Percentiles rank a stretch among this genome's conserved stretches.
Conservation (phyloP, 1,140 invertebrate species). For the Papilio polytes region DNA sequence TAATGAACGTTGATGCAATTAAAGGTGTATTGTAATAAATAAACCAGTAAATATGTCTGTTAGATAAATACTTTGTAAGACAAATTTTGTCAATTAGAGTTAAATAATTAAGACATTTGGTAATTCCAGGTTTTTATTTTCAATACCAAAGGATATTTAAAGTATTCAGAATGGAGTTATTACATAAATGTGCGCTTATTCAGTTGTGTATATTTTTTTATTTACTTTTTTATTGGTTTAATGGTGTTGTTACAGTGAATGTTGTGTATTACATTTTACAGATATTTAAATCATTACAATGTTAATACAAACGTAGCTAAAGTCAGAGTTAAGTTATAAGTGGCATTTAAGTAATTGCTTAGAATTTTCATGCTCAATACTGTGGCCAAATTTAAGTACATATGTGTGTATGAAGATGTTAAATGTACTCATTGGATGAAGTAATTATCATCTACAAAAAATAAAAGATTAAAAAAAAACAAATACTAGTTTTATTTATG, state of each 20-base stretch:
- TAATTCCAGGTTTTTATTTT: not conserved
- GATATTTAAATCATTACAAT: not conserved
- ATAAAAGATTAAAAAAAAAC: constrained; percentile 25
- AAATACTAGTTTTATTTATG: not conserved
- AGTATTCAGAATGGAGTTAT: not conserved
- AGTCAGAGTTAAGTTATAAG: not conserved
- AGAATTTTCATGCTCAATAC: constrained; percentile 36
- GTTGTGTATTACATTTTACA: not conserved
- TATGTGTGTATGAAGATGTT: not conserved
- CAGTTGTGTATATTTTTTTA: not conserved
- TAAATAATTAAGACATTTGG: not conserved
- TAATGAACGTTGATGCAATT: not conserved
- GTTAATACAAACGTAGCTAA: not conserved
- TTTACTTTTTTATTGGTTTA: not conserved
- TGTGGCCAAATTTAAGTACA: constrained; percentile 29
- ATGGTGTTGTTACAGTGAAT: not conserved
- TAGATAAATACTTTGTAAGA: not conserved
- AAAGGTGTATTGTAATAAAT: not conserved
- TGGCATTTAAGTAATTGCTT: not conserved
- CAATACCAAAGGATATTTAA: not conserved
- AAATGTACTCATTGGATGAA: constrained; percentile 27
- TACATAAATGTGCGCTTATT: not conserved
- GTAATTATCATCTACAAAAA: constrained; percentile 30
- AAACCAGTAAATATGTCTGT: not conserved
- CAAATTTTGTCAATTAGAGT: not conserved